phyloP scores from a whole-genome alignment of 2,113 vertebrate species.

The Pipra filicauda region DNA sequence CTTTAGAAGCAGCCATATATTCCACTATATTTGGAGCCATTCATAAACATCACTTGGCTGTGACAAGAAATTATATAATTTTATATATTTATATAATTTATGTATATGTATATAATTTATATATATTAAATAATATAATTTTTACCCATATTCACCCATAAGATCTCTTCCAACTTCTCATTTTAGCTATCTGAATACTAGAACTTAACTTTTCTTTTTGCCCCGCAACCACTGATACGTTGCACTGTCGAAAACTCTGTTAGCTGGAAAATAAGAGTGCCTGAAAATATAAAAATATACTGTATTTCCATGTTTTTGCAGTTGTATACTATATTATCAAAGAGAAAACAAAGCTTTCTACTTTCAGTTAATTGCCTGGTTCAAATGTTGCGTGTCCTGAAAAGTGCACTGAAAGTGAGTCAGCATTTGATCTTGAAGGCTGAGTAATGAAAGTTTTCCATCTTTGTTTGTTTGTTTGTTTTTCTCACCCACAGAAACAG shows the following conservation, averaged over 20 bases:
- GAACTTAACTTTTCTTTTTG: background rate
- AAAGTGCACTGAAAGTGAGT: accelerated
- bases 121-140: background rate
- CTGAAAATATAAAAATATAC: background rate
- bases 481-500: background rate
- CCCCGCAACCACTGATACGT: background rate
- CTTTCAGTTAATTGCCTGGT: background rate
- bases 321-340: background rate
- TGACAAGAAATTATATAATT: background rate
- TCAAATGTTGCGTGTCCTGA: background rate
- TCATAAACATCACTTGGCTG: background rate
- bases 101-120: no score
- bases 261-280: background rate
- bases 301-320: background rate
- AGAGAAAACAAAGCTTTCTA: background rate
- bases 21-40: background rate
- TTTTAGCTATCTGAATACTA: background rate
- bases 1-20: background rate
- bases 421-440: background rate
- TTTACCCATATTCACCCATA: background rate
- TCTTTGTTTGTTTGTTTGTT: background rate
- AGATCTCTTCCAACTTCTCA: background rate
- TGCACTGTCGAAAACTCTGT: background rate
- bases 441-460: background rate
- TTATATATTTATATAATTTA: no score